These are phyloP conservation scores for Tauraco erythrolophus DNA, from an alignment of 2,113 vertebrate species.

Conservation along the genomic window DNA sequence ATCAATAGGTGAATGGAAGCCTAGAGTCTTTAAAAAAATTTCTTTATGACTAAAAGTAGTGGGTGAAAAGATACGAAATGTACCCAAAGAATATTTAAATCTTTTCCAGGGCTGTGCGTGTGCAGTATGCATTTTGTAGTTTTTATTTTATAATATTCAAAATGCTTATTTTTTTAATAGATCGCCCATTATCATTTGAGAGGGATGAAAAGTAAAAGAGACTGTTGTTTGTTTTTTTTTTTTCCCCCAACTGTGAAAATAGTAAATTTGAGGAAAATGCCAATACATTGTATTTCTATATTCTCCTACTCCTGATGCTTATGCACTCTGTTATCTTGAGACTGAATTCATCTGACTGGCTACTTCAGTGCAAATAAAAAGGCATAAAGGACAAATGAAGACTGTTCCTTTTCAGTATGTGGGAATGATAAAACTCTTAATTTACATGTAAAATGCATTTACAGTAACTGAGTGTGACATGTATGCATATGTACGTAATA, in stretches of 20 bases:
- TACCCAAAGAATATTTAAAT: not conserved
- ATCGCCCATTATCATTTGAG: not conserved
- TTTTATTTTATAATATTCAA: not conserved
- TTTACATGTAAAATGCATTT: not conserved
- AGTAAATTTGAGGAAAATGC: not conserved
- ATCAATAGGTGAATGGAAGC: not conserved
- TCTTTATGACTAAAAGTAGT: conserved; percentile 7
- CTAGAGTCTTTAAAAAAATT: not conserved
- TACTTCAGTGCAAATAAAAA: not conserved
- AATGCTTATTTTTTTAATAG: not conserved
- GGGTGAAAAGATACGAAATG: conserved; percentile 9
- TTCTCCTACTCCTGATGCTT: not conserved
- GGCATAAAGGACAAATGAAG: not conserved
- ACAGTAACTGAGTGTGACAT: not conserved
- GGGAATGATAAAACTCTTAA: not conserved
- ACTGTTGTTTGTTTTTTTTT: not conserved
- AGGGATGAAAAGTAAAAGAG: not conserved
- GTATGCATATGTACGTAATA: not conserved
- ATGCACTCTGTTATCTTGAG: not conserved
- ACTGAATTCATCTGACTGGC: not conserved
- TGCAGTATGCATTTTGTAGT: not conserved
- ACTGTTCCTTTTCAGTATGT: not conserved
- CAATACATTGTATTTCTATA: fast-evolving
- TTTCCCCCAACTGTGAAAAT: not conserved
- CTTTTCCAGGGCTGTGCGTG: not conserved